Percentiles rank a stretch among this genome's conserved stretches.
phyloP scores from a whole-genome alignment of 2,797 vertebrate genomes.

The Propithecus deckenii region DNA sequence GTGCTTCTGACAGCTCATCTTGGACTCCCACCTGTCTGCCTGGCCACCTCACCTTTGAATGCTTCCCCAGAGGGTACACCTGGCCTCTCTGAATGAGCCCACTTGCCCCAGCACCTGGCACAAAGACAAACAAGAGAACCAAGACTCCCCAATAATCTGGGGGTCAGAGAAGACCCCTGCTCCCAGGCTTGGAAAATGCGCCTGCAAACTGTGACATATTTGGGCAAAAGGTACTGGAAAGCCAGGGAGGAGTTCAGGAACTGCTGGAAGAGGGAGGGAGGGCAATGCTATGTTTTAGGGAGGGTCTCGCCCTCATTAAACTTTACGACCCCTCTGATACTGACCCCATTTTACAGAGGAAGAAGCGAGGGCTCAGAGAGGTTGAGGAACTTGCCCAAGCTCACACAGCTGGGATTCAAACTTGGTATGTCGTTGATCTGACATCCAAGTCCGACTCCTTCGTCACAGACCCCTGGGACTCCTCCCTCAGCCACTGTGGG shows the following conservation, averaged over 20 bases:
- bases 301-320: not conserved
- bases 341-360: not conserved
- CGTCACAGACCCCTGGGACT: not conserved
- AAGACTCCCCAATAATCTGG: not conserved
- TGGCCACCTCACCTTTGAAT: not conserved
- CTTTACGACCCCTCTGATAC: not conserved
- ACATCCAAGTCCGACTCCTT: not conserved
- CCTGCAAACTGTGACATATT: not conserved
- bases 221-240: not conserved
- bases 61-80: not conserved
- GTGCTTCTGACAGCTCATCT: not conserved
- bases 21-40: not conserved
- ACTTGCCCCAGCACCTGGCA: not conserved
- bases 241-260: not conserved
- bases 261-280: no score
- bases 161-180: not conserved
- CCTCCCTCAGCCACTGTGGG: not conserved
- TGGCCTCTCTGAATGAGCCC: not conserved
- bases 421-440: not conserved
- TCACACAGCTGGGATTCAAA: not conserved
- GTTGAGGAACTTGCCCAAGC: not conserved
- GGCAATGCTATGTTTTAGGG: not conserved
- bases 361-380: not conserved
- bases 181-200: not conserved
- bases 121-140: not conserved